These are phyloP conservation scores for Ciona savignyi DNA, from an alignment of 23 tunicate species.

Conservation along the genomic window DNA sequence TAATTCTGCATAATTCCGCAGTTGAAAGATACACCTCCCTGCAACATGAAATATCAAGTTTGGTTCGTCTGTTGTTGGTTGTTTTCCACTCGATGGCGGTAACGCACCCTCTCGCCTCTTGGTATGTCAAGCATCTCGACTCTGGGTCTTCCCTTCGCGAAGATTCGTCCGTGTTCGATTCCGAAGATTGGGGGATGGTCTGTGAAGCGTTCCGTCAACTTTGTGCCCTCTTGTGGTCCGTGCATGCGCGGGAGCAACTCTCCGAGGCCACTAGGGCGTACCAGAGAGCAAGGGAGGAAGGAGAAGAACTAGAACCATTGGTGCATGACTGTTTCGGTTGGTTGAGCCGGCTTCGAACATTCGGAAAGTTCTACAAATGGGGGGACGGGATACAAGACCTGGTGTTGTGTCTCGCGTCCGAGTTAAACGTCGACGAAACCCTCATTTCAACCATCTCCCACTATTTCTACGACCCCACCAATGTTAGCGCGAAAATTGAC, in stretches of 20 bases:
- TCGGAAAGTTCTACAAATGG: conserved; percentile 36
- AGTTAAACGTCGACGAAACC: conserved; percentile 4
- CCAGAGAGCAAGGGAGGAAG: conserved; percentile 25
- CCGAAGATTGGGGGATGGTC: conserved; percentile 8
- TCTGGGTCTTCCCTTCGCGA: no score
- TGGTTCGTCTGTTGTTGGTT: conserved; percentile 19
- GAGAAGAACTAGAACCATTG: background rate
- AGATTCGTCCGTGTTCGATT: background rate
- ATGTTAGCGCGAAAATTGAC: conserved; percentile 25
- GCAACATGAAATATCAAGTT: conserved; percentile 32
- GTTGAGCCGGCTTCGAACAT: conserved; percentile 20
- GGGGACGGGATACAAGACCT: conserved; percentile 40
- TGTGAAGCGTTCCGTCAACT: conserved; percentile 12
- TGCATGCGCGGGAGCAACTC: conserved; percentile 69
- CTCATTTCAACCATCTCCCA: conserved; percentile 25
- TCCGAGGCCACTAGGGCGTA: conserved; percentile 34
- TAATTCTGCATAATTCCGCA: no score
- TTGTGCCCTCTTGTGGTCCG: conserved; percentile 61
- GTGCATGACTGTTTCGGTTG: conserved; percentile 48
- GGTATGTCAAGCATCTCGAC: conserved; percentile 33
- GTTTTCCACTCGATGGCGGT: conserved; percentile 41
- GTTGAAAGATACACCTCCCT: background rate
- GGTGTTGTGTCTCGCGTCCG: conserved; percentile 46
- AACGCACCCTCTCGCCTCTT: conserved; percentile 16
- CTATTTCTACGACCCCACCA: conserved; percentile 31